Evolutionary conservation across 2,888 invertebrate genomes (phyloP).

Genomic region (Formica aserva): DNA sequence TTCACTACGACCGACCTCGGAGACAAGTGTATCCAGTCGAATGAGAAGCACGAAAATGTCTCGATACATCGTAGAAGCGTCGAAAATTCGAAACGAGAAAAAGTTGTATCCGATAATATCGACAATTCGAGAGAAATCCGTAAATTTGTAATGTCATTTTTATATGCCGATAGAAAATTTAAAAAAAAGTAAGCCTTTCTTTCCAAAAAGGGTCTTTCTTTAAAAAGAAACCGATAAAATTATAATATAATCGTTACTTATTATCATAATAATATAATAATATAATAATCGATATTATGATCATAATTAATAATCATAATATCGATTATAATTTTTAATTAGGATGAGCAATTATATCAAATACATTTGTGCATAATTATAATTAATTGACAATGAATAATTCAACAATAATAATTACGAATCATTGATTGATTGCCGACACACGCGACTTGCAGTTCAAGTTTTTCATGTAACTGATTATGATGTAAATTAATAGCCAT

Average conservation of each 20-base stretch:
- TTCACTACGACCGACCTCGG: constrained; percentile 34
- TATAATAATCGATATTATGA: no score
- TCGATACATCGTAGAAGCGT: background rate
- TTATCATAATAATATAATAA: background rate
- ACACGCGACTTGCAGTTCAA: background rate
- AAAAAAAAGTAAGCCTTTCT: background rate
- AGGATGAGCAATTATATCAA: background rate
- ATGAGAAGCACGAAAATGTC: constrained; percentile 16
- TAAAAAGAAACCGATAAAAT: background rate
- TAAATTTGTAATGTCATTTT: background rate
- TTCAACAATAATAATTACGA: constrained; percentile 10
- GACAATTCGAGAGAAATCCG: background rate
- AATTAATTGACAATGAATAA: constrained; percentile 10
- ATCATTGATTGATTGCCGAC: background rate
- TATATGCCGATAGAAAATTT: background rate
- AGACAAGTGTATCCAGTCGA: constrained; percentile 30
- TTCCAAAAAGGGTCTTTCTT: background rate
- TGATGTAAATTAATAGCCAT: background rate
- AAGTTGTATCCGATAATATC: constrained; percentile 4
- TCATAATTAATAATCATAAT: background rate
- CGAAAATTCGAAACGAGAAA: constrained; percentile 26
- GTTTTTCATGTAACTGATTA: background rate
- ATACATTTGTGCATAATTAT: background rate
- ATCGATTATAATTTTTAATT: background rate
- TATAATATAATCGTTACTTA: background rate